Percentiles rank a stretch among this genome's conserved stretches.
phyloP scores from a whole-genome alignment of 2,797 vertebrate species.

The Acanthis flammea region DNA sequence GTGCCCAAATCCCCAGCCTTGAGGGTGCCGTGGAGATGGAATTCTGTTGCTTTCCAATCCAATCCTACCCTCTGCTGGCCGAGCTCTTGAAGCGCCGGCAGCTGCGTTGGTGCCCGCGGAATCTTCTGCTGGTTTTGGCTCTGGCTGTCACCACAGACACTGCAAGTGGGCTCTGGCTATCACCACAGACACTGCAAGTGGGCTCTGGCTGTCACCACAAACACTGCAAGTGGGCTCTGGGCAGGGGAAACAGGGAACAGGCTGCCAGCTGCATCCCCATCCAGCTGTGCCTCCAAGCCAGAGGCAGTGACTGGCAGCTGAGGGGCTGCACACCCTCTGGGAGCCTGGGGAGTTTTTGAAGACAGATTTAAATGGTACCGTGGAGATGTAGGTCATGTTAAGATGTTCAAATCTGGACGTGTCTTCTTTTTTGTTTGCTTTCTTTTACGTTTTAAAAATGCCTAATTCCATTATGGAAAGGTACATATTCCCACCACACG shows the following conservation, averaged over 20 bases:
- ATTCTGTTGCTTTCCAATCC: not conserved
- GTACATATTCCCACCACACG: accelerated
- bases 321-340: not conserved
- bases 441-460: not conserved
- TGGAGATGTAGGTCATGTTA: not conserved
- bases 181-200: not conserved
- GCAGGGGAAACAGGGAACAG: not conserved
- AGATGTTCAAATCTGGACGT: not conserved
- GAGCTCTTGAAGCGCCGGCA: not conserved
- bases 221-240: accelerated
- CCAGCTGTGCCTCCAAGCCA: not conserved
- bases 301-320: not conserved
- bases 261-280: not conserved
- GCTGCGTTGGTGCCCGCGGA: not conserved
- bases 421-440: too few species aligned
- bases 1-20: not conserved
- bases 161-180: not conserved
- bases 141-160: not conserved
- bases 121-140: not conserved
- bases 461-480: not conserved
- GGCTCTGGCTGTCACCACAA: not conserved
- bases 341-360: not conserved
- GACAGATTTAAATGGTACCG: not conserved
- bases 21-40: accelerated
- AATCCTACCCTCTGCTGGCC: slow-evolving; percentile 64